Conservation (phyloP, 2,113 vertebrate genomes). For the Dermatemys mawii region DNA sequence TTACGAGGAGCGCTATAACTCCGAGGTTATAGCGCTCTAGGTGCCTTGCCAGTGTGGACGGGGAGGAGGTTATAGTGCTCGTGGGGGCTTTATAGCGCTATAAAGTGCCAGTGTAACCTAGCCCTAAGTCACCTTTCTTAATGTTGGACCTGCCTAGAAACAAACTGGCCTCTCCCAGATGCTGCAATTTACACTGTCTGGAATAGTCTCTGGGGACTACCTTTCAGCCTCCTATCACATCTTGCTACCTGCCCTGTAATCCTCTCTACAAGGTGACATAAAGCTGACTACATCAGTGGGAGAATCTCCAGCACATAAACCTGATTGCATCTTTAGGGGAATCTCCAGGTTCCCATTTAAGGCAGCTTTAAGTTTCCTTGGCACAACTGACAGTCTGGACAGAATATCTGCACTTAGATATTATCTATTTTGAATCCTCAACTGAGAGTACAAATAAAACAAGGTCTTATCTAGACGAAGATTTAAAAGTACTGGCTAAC, state of each 20-base stretch:
- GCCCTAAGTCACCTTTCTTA: neutral
- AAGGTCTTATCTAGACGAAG: neutral
- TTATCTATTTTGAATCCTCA: neutral
- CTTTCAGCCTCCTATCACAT: neutral
- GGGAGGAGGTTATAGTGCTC: too few relatives aligned
- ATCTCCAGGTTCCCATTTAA: neutral
- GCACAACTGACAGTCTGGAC: neutral
- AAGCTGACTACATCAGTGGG: rapidly evolving
- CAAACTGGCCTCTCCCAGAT: neutral
- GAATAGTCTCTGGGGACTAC: neutral
- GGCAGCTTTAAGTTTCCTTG: neutral
- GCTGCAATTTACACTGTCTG: neutral
- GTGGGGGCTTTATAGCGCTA: too few relatives aligned
- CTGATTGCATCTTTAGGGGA: neutral
- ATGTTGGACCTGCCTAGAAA: neutral
- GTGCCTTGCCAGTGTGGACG: too few relatives aligned
- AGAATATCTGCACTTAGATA: neutral
- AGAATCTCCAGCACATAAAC: neutral
- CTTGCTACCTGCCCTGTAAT: neutral
- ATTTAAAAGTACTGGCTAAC: neutral
- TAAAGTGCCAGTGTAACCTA: too few relatives aligned
- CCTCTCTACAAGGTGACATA: neutral
- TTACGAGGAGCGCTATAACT: too few relatives aligned
- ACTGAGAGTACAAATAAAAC: neutral
- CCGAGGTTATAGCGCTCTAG: too few relatives aligned